phyloP scores from a whole-genome alignment of 2,113 vertebrate species.

The Triplophysa rosa region DNA sequence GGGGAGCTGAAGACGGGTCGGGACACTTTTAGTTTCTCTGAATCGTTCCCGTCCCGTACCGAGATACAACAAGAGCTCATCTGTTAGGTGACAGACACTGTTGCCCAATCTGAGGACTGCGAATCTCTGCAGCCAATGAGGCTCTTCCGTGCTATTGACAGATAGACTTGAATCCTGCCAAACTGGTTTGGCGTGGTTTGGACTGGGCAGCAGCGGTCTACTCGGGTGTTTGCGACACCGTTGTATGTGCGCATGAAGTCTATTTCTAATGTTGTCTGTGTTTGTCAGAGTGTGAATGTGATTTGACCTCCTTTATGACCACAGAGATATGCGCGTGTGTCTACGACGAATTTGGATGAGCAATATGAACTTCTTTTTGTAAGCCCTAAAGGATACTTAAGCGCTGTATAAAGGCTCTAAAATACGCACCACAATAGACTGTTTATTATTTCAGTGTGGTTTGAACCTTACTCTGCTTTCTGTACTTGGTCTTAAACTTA shows the following conservation, averaged over 20 bases:
- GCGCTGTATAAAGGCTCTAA: constrained; percentile 29
- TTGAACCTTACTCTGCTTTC: constrained; percentile 31
- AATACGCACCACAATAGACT: constrained; percentile 7
- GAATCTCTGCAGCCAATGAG: constrained; percentile 42
- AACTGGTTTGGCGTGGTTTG: constrained; percentile 21
- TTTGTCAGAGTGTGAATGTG: neutral
- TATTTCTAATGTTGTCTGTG: constrained; percentile 1
- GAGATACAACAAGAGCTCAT: constrained; percentile 79
- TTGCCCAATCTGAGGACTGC: constrained; percentile 13
- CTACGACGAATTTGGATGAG: neutral
- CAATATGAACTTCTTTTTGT: neutral
- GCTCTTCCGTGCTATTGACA: constrained; percentile 46
- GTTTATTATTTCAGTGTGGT: constrained; percentile 10
- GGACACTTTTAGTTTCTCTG: constrained; percentile 71
- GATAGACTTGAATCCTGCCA: constrained; percentile 3
- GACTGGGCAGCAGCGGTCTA: neutral
- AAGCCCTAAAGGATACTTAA: constrained; percentile 30
- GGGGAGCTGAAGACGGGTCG: constrained; percentile 72
- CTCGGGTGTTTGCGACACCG: constrained; percentile 1
- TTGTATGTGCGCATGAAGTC: neutral
- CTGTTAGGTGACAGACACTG: constrained; percentile 61
- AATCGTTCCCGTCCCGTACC: constrained; percentile 66
- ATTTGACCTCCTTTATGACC: neutral
- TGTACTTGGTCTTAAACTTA: constrained; percentile 23
- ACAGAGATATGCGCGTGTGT: neutral